Conservation (phyloP, 2,113 vertebrate genomes). For the Notarius lentiginosus region DNA sequence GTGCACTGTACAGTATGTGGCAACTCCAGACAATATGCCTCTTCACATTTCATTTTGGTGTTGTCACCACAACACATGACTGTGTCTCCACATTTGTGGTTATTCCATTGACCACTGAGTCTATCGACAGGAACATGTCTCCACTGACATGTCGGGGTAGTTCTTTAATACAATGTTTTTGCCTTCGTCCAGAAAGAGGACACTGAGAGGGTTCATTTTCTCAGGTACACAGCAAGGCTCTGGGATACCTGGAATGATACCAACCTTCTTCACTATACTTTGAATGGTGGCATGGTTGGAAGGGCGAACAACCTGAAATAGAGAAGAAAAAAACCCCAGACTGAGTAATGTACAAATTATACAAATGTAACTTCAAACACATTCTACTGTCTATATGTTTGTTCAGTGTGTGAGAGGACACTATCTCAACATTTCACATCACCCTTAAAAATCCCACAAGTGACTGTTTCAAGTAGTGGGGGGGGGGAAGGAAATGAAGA, state of each 20-base stretch:
- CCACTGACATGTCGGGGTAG: conserved; percentile 93
- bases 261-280: conserved; percentile 93
- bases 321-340: conserved; percentile 15
- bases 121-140: conserved; percentile 90
- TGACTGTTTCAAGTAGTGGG: conserved; percentile 22
- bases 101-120: not conserved
- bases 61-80: conserved; percentile 60
- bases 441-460: conserved; percentile 11
- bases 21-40: conserved; percentile 45
- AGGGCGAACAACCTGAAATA: conserved; percentile 83
- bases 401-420: conserved; percentile 6
- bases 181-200: conserved; percentile 88
- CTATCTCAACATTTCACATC: conserved; percentile 1
- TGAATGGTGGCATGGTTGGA: conserved; percentile 98
- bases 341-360: not conserved
- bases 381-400: not conserved
- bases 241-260: conserved; percentile 89
- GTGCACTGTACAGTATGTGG: conserved; percentile 27
- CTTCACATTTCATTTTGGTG: conserved; percentile 61
- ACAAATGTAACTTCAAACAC: not conserved
- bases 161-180: conserved; percentile 91
- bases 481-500: conserved; percentile 6
- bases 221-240: conserved; percentile 94
- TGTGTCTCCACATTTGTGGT: not conserved
- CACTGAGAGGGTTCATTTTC: conserved; percentile 88